These are phyloP conservation scores for Perodicticus potto DNA, from an alignment of 2,797 vertebrate genomes.

Conservation along the genomic window DNA sequence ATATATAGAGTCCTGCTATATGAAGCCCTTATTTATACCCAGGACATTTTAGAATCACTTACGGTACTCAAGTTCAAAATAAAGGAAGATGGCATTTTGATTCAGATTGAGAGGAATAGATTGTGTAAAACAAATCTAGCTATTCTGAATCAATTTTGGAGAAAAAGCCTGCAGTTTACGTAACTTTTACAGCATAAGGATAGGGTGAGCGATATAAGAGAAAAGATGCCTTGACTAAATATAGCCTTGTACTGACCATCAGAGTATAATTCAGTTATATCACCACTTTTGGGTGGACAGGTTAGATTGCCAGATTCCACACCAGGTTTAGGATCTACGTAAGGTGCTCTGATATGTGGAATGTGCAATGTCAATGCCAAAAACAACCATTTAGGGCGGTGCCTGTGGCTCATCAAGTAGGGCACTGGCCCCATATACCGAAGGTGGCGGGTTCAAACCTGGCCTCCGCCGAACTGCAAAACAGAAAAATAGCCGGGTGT, in stretches of 20 bases:
- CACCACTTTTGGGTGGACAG: not conserved
- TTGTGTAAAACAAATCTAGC: slow-evolving; percentile 15
- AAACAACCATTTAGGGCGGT: not conserved
- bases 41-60: slow-evolving; percentile 35
- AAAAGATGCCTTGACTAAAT: slow-evolving; percentile 5
- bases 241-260: not conserved
- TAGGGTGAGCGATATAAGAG: not conserved
- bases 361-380: slow-evolving; percentile 4
- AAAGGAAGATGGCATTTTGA: not conserved
- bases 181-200: not conserved
- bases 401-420: no score
- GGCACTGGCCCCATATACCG: no score
- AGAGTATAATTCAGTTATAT: not conserved
- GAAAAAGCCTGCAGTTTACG: not conserved
- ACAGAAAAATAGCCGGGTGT: no score
- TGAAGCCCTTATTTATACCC: slow-evolving; percentile 14
- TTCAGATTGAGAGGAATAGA: not conserved
- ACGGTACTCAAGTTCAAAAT: slow-evolving; percentile 10
- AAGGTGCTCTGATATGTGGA: not conserved
- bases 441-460: no score
- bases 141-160: slow-evolving; percentile 34
- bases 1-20: not conserved
- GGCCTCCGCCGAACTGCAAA: no score
- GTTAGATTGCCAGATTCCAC: slow-evolving; percentile 30
- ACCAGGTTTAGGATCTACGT: not conserved